Evolutionary conservation across 1,140 invertebrate genomes (phyloP).

Genomic region (Pseudomyrmex dendroicus): DNA sequence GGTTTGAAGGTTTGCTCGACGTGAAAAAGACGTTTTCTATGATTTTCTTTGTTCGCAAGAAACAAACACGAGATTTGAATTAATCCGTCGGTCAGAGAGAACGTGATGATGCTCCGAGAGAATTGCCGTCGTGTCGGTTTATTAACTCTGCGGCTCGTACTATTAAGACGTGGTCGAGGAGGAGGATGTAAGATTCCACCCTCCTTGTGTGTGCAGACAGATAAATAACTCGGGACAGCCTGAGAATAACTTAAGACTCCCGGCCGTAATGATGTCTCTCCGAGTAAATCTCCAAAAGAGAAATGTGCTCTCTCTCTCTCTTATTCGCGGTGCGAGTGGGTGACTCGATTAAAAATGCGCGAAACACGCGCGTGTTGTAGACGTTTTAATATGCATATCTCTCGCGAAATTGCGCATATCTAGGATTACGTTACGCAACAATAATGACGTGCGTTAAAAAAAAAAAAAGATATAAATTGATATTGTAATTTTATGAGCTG

Average conservation of each 20-base stretch:
- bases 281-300: slow-evolving; percentile 44
- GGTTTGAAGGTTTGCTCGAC: no score
- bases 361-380: no score
- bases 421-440: neutral
- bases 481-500: neutral
- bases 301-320: neutral
- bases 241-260: slow-evolving; percentile 74
- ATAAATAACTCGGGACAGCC: slow-evolving; percentile 74
- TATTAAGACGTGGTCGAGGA: slow-evolving; percentile 77
- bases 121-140: slow-evolving; percentile 66
- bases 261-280: slow-evolving; percentile 40
- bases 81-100: slow-evolving; percentile 1
- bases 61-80: neutral
- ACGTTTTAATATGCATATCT: neutral
- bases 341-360: no score
- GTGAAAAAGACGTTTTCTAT: neutral
- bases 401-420: neutral
- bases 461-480: no score
- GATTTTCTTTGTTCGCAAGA: neutral
- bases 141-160: slow-evolving; percentile 74
- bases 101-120: neutral
- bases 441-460: no score
- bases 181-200: slow-evolving; percentile 65
- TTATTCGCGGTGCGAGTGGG: neutral
- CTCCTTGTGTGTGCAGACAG: slow-evolving; percentile 61